phyloP scores from a whole-genome alignment of 2,113 vertebrate genomes.

The Macrotis lagotis region DNA sequence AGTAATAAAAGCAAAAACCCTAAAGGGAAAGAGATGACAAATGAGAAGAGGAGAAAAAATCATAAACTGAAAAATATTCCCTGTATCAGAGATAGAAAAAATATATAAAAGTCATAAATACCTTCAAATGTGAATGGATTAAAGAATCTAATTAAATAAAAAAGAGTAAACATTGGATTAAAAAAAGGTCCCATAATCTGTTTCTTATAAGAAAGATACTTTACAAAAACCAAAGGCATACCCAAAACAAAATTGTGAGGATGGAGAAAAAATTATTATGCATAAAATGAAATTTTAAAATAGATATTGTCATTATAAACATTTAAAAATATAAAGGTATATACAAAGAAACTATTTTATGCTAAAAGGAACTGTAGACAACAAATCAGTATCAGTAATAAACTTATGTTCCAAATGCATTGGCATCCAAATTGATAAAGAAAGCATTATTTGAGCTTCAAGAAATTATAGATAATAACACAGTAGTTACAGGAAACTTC shows the following conservation, averaged over 20 bases:
- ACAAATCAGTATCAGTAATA: neutral
- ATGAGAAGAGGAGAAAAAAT: neutral
- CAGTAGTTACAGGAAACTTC: neutral
- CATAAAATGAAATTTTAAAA: neutral
- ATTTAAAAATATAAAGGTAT: neutral
- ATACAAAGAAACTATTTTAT: neutral
- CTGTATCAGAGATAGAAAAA: neutral
- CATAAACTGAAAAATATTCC: neutral
- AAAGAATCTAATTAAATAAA: neutral
- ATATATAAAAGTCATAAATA: neutral
- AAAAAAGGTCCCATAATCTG: no score
- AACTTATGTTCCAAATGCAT: neutral
- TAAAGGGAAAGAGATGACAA: neutral
- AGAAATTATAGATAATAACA: neutral
- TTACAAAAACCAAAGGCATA: neutral
- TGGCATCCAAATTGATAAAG: neutral
- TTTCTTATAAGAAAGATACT: neutral
- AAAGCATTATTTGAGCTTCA: neutral
- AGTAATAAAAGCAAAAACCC: neutral
- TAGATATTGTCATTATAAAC: neutral
- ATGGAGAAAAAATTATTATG: neutral
- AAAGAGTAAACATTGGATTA: neutral
- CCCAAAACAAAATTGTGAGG: neutral
- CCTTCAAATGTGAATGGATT: neutral
- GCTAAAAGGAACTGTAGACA: neutral